These are phyloP conservation scores for Leptonema lineaticorne DNA, from an alignment of 1,140 invertebrate genomes.

Conservation along the genomic window DNA sequence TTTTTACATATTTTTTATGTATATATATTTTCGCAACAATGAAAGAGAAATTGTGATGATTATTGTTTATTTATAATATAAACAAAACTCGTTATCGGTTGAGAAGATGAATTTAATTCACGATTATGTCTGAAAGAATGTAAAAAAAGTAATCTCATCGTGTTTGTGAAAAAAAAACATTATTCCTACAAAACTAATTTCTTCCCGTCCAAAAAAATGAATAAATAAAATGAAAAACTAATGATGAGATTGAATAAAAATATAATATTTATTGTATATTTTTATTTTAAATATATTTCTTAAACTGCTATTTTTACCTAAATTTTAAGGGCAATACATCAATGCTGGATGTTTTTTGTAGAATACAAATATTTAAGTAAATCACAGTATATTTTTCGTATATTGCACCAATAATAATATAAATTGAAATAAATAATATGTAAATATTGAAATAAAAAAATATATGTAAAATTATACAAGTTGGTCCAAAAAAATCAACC, in stretches of 20 bases:
- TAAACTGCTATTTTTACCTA: background rate
- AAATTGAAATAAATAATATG: constrained; percentile 16
- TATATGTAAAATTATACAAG: too few relatives aligned
- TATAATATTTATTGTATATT: background rate
- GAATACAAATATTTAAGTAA: constrained; percentile 22
- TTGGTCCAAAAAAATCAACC: too few relatives aligned
- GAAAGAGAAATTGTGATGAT: too few relatives aligned
- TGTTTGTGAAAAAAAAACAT: background rate
- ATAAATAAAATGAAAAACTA: too few relatives aligned
- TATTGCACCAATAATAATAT: constrained; percentile 30
- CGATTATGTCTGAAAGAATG: too few relatives aligned
- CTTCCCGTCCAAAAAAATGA: constrained; percentile 8
- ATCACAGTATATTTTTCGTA: constrained; percentile 31
- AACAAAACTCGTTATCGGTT: too few relatives aligned
- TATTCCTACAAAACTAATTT: background rate
- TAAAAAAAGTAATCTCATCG: too few relatives aligned
- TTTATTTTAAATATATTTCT: background rate
- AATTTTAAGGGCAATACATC: background rate
- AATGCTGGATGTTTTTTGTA: constrained; percentile 4
- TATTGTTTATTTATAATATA: too few relatives aligned
- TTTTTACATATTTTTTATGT: too few relatives aligned
- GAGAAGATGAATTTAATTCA: too few relatives aligned
- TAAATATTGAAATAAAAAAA: constrained; percentile 11
- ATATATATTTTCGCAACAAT: too few relatives aligned
- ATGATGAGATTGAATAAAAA: too few relatives aligned